These are phyloP conservation scores for Lucinisca nassula DNA, from an alignment of 2,888 invertebrate genomes.

Conservation along the genomic window DNA sequence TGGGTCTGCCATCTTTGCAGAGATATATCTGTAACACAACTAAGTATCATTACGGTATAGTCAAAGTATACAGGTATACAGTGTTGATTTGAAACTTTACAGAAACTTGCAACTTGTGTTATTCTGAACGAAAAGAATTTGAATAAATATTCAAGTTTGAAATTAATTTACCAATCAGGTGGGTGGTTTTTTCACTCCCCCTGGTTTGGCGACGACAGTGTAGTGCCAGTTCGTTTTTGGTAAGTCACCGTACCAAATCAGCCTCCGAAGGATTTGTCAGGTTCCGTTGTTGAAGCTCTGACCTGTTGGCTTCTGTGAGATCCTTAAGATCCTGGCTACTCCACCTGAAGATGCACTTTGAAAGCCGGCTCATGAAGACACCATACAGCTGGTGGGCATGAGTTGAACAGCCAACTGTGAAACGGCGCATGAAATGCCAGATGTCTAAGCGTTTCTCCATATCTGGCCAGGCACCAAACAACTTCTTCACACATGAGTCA, in stretches of 20 bases:
- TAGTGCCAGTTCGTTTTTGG: constrained; percentile 49
- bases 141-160: too few species aligned
- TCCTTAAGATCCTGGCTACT: constrained; percentile 51
- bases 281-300: constrained; percentile 25
- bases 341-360: constrained; percentile 66
- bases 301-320: constrained; percentile 47
- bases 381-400: constrained; percentile 72
- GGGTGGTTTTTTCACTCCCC: constrained; percentile 42
- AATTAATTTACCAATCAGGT: constrained; percentile 26
- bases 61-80: too few species aligned
- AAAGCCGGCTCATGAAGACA: constrained; percentile 67
- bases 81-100: too few species aligned
- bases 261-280: background rate
- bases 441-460: constrained; percentile 68
- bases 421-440: constrained; percentile 75
- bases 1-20: too few species aligned
- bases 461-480: constrained; percentile 59
- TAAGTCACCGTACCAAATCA: constrained; percentile 15
- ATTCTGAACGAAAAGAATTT: too few species aligned
- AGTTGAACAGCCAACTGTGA: constrained; percentile 56
- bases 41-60: too few species aligned
- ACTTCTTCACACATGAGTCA: background rate
- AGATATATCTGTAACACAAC: too few species aligned
- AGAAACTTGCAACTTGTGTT: too few species aligned
- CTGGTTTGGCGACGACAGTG: constrained; percentile 65